These are phyloP conservation scores for Copidosoma aretas DNA, from an alignment of 2,888 invertebrate species.

Conservation along the genomic window DNA sequence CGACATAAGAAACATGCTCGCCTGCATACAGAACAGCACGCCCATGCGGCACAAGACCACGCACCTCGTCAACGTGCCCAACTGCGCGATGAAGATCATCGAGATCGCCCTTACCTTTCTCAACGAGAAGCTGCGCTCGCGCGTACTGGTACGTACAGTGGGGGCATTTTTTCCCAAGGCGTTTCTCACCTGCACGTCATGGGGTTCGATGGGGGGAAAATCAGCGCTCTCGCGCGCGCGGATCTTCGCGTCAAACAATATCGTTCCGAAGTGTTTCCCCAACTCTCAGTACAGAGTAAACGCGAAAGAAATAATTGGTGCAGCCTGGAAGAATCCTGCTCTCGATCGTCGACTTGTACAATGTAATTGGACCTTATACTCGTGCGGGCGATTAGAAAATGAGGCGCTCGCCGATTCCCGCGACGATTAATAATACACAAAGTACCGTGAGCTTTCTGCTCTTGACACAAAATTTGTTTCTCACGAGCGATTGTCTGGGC, in stretches of 20 bases:
- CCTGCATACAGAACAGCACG: slow-evolving; percentile 84
- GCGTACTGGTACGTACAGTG: slow-evolving; percentile 78
- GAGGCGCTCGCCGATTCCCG: too few species aligned
- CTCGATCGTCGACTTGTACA: too few species aligned
- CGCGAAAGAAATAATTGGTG: too few species aligned
- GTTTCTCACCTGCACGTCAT: neutral
- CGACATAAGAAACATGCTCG: slow-evolving; percentile 78
- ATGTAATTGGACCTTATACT: too few species aligned
- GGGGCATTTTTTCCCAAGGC: neutral
- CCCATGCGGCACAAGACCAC: slow-evolving; percentile 91
- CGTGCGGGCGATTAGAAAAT: too few species aligned
- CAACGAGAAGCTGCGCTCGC: slow-evolving; percentile 82
- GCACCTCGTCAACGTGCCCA: slow-evolving; percentile 85
- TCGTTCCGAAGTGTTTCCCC: too few species aligned
- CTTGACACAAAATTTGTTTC: slow-evolving; percentile 18
- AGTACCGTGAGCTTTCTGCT: slow-evolving; percentile 8
- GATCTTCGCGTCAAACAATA: too few species aligned
- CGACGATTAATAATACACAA: neutral
- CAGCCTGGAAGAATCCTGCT: too few species aligned
- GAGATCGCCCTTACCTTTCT: slow-evolving; percentile 83
- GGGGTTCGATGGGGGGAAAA: too few species aligned
- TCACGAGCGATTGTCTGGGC: neutral
- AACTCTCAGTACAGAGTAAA: too few species aligned
- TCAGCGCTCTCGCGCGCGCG: too few species aligned
- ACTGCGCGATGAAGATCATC: slow-evolving; percentile 80